Conservation (phyloP, 1,140 invertebrate genomes). For the Gonioctena quinquepunctata region DNA sequence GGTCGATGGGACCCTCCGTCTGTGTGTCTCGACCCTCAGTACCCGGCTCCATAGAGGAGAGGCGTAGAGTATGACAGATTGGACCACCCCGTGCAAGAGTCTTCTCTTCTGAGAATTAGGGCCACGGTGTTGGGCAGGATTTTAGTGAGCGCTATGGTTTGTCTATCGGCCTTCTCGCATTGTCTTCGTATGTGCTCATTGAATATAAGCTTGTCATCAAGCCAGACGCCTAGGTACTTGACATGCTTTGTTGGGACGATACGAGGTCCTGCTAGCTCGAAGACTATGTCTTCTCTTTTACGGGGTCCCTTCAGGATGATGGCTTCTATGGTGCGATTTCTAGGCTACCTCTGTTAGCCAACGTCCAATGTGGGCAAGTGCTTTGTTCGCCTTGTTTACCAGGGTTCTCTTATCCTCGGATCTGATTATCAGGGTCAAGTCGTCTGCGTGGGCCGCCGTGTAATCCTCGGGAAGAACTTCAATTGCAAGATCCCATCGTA, state of each 20-base stretch:
- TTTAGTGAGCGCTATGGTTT: background rate
- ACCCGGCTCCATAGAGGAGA: conserved; percentile 15
- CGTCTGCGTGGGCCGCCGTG: conserved; percentile 23
- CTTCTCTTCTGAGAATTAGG: background rate
- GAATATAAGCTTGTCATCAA: conserved; percentile 7
- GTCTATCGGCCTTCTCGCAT: background rate
- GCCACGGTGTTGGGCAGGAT: conserved; percentile 25
- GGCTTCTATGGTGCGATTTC: conserved; percentile 1
- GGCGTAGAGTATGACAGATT: conserved; percentile 7
- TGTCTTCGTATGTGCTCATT: background rate
- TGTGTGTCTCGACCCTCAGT: background rate
- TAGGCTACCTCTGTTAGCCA: background rate
- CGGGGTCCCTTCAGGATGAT: conserved; percentile 3
- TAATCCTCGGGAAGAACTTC: background rate
- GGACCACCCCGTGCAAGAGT: background rate
- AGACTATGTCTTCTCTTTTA: background rate
- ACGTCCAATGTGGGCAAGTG: background rate
- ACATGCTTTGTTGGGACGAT: background rate
- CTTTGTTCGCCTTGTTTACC: background rate
- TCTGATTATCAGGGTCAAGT: conserved; percentile 11
- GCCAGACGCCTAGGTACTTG: conserved; percentile 15
- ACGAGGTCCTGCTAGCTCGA: background rate
- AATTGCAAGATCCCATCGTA: conserved; percentile 15
- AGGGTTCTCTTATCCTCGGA: background rate
- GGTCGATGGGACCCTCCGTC: background rate